Evolutionary conservation across 2,113 vertebrate species (phyloP).

Genomic region (Acrocephalus arundinaceus): DNA sequence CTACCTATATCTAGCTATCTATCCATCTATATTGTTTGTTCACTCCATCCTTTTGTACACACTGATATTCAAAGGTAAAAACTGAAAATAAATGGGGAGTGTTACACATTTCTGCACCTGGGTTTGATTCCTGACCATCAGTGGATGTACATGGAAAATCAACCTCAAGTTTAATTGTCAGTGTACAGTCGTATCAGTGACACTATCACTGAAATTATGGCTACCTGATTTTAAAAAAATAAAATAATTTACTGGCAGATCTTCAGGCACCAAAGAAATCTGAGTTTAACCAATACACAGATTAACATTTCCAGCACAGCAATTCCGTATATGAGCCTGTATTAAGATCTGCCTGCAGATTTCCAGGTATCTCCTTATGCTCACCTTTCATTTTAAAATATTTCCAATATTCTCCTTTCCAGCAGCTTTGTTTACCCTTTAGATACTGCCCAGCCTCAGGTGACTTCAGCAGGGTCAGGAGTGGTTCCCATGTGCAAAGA

Average conservation of each 20-base stretch:
- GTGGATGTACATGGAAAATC: neutral
- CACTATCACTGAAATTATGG: neutral
- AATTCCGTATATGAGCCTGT: accelerated
- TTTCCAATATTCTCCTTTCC: neutral
- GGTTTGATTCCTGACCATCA: neutral
- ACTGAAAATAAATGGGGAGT: neutral
- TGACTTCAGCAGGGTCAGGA: neutral
- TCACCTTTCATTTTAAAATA: neutral
- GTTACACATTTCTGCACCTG: neutral
- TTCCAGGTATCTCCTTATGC: neutral
- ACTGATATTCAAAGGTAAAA: neutral
- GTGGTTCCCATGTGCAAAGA: accelerated
- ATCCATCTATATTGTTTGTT: neutral
- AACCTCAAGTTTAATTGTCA: neutral
- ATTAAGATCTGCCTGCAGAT: neutral
- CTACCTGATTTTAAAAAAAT: neutral
- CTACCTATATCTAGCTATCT: accelerated
- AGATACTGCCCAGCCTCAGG: neutral
- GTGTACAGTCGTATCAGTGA: accelerated
- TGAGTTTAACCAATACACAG: neutral
- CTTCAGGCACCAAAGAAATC: neutral
- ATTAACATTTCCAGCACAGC: neutral
- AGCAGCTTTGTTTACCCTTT: neutral
- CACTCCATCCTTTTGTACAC: neutral
- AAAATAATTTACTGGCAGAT: neutral